Conservation (phyloP, 2,113 vertebrate genomes). For the Edolisoma coerulescens region DNA sequence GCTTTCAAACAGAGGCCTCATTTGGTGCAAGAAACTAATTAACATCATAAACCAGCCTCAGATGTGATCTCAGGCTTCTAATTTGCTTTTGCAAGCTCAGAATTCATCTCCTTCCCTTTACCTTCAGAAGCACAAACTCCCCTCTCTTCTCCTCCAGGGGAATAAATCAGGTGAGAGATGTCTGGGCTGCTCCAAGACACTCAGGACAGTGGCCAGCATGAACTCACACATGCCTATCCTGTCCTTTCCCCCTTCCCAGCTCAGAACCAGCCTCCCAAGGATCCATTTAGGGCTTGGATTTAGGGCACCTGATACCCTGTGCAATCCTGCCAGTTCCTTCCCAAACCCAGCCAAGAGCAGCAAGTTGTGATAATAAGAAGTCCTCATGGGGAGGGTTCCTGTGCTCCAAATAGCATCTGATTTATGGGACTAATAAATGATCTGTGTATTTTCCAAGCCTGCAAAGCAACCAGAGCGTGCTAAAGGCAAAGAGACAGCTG, state of each 20-base stretch:
- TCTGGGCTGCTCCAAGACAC: not conserved
- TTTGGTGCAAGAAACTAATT: not conserved
- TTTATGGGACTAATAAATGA: constrained; percentile 21
- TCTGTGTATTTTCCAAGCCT: not conserved
- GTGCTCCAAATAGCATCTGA: constrained; percentile 30
- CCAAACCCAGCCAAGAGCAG: not conserved
- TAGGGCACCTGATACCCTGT: not conserved
- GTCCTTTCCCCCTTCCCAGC: not conserved
- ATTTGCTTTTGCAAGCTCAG: not conserved
- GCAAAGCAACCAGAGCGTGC: not conserved
- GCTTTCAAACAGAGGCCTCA: not conserved
- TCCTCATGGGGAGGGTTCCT: not conserved
- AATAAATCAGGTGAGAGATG: not conserved
- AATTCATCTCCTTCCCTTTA: not conserved
- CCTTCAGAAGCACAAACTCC: not conserved
- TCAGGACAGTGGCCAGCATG: not conserved
- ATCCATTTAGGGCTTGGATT: not conserved
- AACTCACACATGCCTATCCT: not conserved
- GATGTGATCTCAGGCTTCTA: not conserved
- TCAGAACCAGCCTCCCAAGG: not conserved
- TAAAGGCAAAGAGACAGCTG: constrained; percentile 47
- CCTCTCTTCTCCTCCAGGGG: not conserved
- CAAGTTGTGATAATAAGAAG: not conserved
- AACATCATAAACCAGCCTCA: constrained; percentile 21
- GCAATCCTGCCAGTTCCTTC: not conserved